Percentiles rank a stretch among this genome's conserved stretches.
Conservation (phyloP, 1,140 invertebrate species). For the Glossosoma conforme region DNA sequence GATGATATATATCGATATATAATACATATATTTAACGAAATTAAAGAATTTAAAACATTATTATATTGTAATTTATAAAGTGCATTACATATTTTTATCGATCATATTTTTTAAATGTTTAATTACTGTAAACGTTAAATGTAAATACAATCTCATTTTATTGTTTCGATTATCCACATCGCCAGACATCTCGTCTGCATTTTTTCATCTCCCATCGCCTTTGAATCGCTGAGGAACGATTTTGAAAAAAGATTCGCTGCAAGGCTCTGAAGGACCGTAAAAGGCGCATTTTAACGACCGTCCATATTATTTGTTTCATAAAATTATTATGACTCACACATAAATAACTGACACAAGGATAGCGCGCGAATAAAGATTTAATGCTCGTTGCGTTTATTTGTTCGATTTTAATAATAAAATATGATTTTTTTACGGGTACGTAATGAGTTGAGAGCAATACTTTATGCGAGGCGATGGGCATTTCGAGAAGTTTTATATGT, state of each 20-base stretch:
- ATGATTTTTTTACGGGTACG: background rate
- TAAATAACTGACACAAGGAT: background rate
- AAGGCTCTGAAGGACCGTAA: background rate
- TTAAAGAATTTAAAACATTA: no score
- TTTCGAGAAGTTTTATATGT: background rate
- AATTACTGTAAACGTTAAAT: no score
- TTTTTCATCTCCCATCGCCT: no score
- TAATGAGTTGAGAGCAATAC: background rate
- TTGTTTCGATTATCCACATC: no score
- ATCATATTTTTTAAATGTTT: no score
- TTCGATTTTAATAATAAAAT: constrained; percentile 1
- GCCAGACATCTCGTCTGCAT: no score
- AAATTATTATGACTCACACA: background rate
- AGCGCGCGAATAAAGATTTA: background rate
- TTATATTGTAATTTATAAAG: no score
- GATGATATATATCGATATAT: no score
- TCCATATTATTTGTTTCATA: background rate
- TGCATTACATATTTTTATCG: no score
- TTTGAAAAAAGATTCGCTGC: background rate
- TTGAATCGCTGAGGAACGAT: no score
- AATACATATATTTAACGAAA: no score
- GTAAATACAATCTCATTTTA: no score
- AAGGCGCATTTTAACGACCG: background rate
- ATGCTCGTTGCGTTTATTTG: background rate
- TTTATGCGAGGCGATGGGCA: background rate